Evolutionary conservation across 2,888 invertebrate species (phyloP).

Genomic region (Pogonocherus hispidulus): DNA sequence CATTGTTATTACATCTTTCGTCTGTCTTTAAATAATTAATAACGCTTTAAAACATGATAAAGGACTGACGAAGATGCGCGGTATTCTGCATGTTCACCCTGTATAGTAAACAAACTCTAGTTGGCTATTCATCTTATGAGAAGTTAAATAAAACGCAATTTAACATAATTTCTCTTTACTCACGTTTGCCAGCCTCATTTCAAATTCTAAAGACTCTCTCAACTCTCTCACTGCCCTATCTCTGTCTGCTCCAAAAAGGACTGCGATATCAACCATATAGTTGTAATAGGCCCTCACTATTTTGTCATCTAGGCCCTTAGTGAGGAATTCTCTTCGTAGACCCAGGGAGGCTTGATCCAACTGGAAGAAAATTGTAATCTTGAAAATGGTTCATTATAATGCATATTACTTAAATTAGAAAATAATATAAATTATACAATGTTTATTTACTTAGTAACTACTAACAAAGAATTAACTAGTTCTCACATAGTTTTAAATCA

Average conservation of each 20-base stretch:
- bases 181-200: conserved; percentile 92
- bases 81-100: too few species aligned
- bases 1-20: too few species aligned
- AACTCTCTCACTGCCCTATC: conserved; percentile 79
- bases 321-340: conserved; percentile 86
- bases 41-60: too few species aligned
- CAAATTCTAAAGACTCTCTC: conserved; percentile 86
- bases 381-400: too few species aligned
- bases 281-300: conserved; percentile 88
- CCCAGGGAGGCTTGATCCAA: conserved; percentile 90
- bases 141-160: not conserved
- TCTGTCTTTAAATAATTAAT: too few species aligned
- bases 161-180: conserved; percentile 64
- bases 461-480: too few species aligned
- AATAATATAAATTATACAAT: too few species aligned
- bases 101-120: too few species aligned
- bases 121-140: not conserved
- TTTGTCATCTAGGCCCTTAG: conserved; percentile 86
- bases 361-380: conserved; percentile 72
- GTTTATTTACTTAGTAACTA: too few species aligned
- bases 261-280: conserved; percentile 91
- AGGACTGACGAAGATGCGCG: too few species aligned
- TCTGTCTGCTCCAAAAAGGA: conserved; percentile 85
- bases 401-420: too few species aligned
- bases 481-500: too few species aligned